Evolutionary conservation across 2,113 vertebrate genomes (phyloP).

Genomic region (Gallinago undulata): DNA sequence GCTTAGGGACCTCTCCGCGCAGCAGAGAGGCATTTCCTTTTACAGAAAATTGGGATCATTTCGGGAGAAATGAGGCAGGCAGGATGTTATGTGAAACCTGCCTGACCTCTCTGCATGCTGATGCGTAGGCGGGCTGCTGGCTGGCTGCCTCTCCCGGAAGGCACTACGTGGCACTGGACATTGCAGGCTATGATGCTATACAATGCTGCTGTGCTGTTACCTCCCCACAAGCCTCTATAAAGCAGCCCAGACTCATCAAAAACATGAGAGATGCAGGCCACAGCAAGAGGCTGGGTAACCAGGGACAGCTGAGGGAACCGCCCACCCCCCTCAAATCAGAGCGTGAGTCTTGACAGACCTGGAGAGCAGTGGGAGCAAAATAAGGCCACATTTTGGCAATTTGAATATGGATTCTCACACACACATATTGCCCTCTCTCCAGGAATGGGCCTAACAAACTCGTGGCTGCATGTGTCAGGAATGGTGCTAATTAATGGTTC

Average conservation of each 20-base stretch:
- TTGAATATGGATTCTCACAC: neutral
- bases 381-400: rapidly evolving
- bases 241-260: neutral
- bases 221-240: neutral
- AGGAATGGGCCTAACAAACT: neutral
- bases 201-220: neutral
- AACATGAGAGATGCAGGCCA: neutral
- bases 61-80: rapidly evolving
- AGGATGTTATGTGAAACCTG: neutral
- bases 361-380: neutral
- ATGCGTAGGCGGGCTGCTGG: neutral
- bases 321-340: neutral
- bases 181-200: rapidly evolving
- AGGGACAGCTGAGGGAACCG: neutral
- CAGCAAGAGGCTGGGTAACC: neutral
- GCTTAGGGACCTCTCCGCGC: neutral
- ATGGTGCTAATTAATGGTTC: neutral
- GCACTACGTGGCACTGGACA: rapidly evolving
- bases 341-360: neutral
- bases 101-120: neutral
- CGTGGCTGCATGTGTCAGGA: neutral
- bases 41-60: neutral
- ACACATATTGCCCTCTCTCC: rapidly evolving
- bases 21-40: neutral
- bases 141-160: neutral